Conservation (phyloP, 2,888 invertebrate species). For the Pseudococcus jackbeardsleyi region DNA sequence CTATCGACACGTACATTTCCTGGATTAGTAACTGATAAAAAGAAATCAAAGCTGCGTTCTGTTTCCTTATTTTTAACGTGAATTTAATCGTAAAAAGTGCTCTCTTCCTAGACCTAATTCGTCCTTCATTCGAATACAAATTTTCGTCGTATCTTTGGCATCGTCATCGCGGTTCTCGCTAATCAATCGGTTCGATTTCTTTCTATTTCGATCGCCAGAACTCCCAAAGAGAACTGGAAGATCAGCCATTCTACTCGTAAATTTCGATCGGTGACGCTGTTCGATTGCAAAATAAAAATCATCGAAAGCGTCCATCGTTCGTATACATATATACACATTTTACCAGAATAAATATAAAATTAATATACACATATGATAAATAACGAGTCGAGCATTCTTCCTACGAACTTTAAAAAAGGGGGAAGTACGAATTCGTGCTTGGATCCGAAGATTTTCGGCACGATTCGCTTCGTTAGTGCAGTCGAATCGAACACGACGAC, state of each 20-base stretch:
- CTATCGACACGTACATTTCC: not conserved
- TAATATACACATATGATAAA: conserved; percentile 17
- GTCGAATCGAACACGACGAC: not conserved
- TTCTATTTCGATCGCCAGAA: not conserved
- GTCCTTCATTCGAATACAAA: not conserved
- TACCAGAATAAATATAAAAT: conserved; percentile 16
- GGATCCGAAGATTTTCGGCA: not conserved
- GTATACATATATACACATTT: conserved; percentile 12
- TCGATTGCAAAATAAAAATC: conserved; percentile 37
- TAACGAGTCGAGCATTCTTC: conserved; percentile 8
- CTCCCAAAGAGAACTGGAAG: not conserved
- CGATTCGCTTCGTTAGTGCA: not conserved
- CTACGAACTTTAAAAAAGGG: not conserved
- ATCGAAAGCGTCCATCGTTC: conserved; percentile 38
- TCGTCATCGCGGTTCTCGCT: not conserved
- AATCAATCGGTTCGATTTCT: not conserved
- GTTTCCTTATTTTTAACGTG: not conserved
- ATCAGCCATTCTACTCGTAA: not conserved
- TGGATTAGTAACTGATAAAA: not conserved
- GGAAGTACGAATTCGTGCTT: not conserved
- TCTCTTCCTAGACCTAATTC: not conserved
- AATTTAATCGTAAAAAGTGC: not conserved
- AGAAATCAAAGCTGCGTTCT: not conserved
- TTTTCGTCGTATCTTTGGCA: not conserved
- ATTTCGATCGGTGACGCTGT: conserved; percentile 26